These are phyloP conservation scores for Microchirus variegatus DNA, from an alignment of 2,797 vertebrate species.

Conservation along the genomic window DNA sequence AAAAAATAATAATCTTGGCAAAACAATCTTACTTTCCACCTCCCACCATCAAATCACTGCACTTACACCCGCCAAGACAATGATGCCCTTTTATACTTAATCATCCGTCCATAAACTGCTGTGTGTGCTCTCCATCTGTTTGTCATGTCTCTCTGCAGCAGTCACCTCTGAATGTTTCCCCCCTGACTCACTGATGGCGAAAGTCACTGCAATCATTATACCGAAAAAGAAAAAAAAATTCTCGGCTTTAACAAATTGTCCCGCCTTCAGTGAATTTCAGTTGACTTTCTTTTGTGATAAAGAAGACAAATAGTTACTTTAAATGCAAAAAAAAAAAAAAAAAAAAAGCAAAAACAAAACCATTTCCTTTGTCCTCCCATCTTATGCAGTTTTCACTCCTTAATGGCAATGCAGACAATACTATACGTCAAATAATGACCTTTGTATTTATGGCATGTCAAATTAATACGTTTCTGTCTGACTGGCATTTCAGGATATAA, in stretches of 20 bases:
- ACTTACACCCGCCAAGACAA: not conserved
- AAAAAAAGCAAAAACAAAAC: conserved; percentile 8
- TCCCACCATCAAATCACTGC: no score
- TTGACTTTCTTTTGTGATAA: conserved; percentile 19
- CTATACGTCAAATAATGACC: no score
- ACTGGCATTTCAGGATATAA: conserved; percentile 29
- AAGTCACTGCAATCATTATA: conserved; percentile 33
- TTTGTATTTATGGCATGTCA: conserved; percentile 11
- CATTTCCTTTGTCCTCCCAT: conserved; percentile 19
- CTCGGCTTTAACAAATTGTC: conserved; percentile 1
- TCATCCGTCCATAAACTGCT: not conserved
- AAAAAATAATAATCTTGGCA: no score
- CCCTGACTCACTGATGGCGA: not conserved
- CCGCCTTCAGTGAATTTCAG: conserved; percentile 5
- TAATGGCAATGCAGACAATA: no score
- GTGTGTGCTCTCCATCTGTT: conserved; percentile 8
- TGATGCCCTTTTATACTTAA: conserved; percentile 2
- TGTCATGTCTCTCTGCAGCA: conserved; percentile 7
- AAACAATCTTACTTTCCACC: no score
- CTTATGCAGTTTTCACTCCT: conserved; percentile 9
- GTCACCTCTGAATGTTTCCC: not conserved
- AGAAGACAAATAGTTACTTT: conserved; percentile 30
- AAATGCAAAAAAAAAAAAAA: conserved; percentile 1
- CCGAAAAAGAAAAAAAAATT: conserved; percentile 12
- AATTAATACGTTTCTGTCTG: conserved; percentile 28